phyloP scores from a whole-genome alignment of 2,888 invertebrate genomes.

The Holacanthella duospinosa region DNA sequence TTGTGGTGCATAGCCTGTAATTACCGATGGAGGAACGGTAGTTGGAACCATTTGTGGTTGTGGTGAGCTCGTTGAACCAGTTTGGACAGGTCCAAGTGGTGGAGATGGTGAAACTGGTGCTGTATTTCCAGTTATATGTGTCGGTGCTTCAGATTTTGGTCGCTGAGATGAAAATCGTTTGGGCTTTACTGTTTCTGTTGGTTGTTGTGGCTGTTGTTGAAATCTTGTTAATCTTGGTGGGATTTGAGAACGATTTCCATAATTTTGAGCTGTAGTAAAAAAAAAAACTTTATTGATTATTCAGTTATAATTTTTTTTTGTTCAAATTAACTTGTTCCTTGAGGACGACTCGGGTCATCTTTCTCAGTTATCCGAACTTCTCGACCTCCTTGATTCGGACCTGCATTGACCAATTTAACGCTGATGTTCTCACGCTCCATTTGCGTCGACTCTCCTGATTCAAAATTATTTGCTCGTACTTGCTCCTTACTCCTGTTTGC shows the following conservation, averaged over 20 bases:
- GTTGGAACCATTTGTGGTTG: not conserved
- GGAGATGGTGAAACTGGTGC: slow-evolving; percentile 10
- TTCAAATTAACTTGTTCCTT: slow-evolving; percentile 4
- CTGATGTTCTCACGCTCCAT: not conserved
- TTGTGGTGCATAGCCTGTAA: not conserved
- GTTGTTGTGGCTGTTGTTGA: slow-evolving; percentile 18
- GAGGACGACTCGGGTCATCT: slow-evolving; percentile 3
- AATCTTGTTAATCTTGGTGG: slow-evolving; percentile 29
- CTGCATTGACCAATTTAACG: not conserved
- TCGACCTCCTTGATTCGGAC: not conserved
- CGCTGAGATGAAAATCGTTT: slow-evolving; percentile 60
- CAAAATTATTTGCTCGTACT: not conserved
- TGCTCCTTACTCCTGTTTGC: slow-evolving; percentile 10
- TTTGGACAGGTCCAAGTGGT: slow-evolving; percentile 24
- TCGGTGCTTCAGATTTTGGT: slow-evolving; percentile 34
- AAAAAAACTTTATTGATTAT: not conserved
- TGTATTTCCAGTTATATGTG: not conserved
- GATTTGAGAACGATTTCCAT: slow-evolving; percentile 27
- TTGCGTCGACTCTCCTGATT: too few relatives aligned
- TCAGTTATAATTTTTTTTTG: not conserved
- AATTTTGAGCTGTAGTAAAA: slow-evolving; percentile 13
- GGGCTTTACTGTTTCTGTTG: slow-evolving; percentile 43
- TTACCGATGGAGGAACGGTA: slow-evolving; percentile 5
- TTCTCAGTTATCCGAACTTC: slow-evolving; percentile 7
- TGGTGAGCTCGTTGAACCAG: slow-evolving; percentile 4